phyloP scores from a whole-genome alignment of 1,140 invertebrate species.

The Ips typographus region DNA sequence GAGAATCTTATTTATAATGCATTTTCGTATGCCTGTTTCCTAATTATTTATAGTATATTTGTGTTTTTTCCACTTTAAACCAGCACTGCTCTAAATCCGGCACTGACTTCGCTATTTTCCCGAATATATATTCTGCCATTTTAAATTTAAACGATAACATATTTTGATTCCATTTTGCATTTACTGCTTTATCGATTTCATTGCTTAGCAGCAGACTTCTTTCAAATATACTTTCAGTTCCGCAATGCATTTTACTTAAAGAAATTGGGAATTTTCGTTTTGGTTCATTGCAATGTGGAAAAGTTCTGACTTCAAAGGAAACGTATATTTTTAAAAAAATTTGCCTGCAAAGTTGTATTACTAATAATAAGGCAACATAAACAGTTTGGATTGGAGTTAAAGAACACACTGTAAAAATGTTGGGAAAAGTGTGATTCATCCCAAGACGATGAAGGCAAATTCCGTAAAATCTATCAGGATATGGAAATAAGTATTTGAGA shows the following conservation, averaged over 20 bases:
- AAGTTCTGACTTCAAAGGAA: background rate
- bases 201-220: background rate
- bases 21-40: too few species aligned
- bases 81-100: too few species aligned
- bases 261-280: background rate
- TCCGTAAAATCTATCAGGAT: conserved; percentile 48
- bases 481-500: conserved; percentile 49
- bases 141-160: conserved; percentile 16
- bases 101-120: too few species aligned
- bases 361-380: background rate
- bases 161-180: conserved; percentile 9
- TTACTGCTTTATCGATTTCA: conserved; percentile 7
- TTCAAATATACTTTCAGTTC: background rate
- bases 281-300: background rate
- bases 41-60: too few species aligned
- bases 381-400: background rate
- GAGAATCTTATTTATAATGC: too few species aligned
- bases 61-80: too few species aligned
- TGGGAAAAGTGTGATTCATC: conserved; percentile 5
- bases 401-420: background rate
- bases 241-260: background rate
- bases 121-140: background rate
- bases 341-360: background rate
- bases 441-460: conserved; percentile 18
- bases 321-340: background rate